Evolutionary conservation across 2,797 vertebrate species (phyloP).

Genomic region (Lates japonicus): DNA sequence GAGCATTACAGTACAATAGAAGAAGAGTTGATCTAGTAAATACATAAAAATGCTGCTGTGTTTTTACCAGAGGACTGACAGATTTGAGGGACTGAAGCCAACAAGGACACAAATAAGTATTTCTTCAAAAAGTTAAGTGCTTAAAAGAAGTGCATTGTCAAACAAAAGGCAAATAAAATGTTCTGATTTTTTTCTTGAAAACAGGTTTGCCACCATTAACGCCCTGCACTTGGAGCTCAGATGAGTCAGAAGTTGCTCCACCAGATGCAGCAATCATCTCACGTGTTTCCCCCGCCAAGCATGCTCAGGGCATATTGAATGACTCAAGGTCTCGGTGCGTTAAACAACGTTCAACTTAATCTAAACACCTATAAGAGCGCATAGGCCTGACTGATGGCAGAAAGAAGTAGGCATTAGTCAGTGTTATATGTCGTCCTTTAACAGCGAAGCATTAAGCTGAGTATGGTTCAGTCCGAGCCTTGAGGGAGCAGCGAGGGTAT

Average conservation of each 20-base stretch:
- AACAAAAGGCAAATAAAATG: conserved; percentile 19
- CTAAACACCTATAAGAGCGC: conserved; percentile 73
- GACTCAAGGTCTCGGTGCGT: conserved; percentile 55
- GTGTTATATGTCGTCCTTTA: conserved; percentile 47
- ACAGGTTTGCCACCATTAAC: conserved; percentile 8
- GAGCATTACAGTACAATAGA: background rate
- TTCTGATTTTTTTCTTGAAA: background rate
- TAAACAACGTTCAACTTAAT: conserved; percentile 61
- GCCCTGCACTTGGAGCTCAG: background rate
- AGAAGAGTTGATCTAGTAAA: background rate
- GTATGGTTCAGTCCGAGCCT: conserved; percentile 20
- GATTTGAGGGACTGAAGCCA: conserved; percentile 9
- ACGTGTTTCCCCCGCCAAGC: background rate
- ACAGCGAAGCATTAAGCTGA: conserved; percentile 34
- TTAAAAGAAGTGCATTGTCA: conserved; percentile 3
- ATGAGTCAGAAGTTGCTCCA: conserved; percentile 44
- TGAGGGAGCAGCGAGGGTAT: background rate
- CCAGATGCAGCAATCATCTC: conserved; percentile 23
- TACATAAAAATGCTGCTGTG: conserved; percentile 5
- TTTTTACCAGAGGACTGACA: conserved; percentile 14
- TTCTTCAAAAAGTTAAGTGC: background rate
- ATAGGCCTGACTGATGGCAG: conserved; percentile 45
- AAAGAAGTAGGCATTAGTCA: conserved; percentile 54
- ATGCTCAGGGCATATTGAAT: conserved; percentile 46
- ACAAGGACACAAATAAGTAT: background rate